A percentile compares a stretch with the other conserved stretches of the same genome.
phyloP scores from a whole-genome alignment of 2,888 invertebrate species.

The Dyspetes luteomarginatus region DNA sequence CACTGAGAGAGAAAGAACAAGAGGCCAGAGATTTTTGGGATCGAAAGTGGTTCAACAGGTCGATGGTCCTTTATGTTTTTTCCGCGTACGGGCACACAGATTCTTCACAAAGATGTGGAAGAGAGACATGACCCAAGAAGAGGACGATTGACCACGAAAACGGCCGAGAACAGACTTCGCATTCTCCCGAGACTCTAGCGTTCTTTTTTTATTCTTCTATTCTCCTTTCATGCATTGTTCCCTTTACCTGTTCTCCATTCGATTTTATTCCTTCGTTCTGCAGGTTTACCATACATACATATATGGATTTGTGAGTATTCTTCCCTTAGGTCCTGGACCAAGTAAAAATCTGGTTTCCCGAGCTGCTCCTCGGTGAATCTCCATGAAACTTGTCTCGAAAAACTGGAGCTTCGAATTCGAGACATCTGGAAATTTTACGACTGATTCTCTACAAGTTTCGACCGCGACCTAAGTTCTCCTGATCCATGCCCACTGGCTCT shows the following conservation, averaged over 20 bases:
- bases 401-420: neutral
- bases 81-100: slow-evolving; percentile 38
- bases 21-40: slow-evolving; percentile 64
- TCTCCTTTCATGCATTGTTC: neutral
- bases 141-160: slow-evolving; percentile 1
- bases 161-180: slow-evolving; percentile 21
- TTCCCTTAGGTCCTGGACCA: neutral
- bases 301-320: slow-evolving; percentile 3
- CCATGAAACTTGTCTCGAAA: neutral
- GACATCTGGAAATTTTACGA: slow-evolving; percentile 26
- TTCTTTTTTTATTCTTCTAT: neutral
- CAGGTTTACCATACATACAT: neutral
- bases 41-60: slow-evolving; percentile 74
- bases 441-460: slow-evolving; percentile 32
- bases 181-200: slow-evolving; percentile 21
- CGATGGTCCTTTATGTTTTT: slow-evolving; percentile 71
- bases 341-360: neutral
- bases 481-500: slow-evolving; percentile 54
- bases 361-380: neutral
- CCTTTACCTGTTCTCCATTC: neutral
- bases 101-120: slow-evolving; percentile 27
- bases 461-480: slow-evolving; percentile 36
- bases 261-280: neutral
- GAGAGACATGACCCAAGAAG: neutral
- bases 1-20: slow-evolving; percentile 25